These are phyloP conservation scores for Drosophila bocki DNA, from an alignment of 1,140 invertebrate genomes.

Conservation along the genomic window DNA sequence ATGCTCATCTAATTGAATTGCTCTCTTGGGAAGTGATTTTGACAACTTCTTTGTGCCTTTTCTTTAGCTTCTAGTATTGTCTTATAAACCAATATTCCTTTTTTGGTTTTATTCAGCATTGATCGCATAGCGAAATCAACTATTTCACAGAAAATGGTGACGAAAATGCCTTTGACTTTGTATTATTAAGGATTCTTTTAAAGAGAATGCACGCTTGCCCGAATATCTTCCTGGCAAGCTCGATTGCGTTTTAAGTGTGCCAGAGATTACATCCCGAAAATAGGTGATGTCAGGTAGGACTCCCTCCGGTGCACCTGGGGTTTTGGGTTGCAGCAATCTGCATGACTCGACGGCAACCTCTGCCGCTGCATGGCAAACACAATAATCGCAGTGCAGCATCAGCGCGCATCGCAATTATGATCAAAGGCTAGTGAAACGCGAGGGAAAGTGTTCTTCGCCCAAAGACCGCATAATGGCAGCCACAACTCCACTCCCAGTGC, in stretches of 20 bases:
- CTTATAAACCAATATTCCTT: too few relatives aligned
- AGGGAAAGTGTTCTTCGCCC: constrained; percentile 47
- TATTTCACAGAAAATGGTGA: too few relatives aligned
- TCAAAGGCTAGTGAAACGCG: constrained; percentile 31
- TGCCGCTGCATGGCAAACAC: constrained; percentile 20
- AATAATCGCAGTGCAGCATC: constrained; percentile 40
- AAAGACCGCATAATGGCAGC: constrained; percentile 56
- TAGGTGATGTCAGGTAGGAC: constrained; percentile 5
- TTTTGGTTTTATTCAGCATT: too few relatives aligned
- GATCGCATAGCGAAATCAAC: too few relatives aligned
- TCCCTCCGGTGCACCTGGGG: neutral
- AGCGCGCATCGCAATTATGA: constrained; percentile 46
- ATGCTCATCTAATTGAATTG: too few relatives aligned
- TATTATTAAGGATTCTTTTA: neutral
- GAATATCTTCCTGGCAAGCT: neutral
- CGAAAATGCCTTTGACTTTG: too few relatives aligned
- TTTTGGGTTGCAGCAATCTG: constrained; percentile 11
- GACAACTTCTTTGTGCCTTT: too few relatives aligned
- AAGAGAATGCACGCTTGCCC: neutral
- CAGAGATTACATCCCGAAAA: neutral
- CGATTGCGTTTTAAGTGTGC: neutral
- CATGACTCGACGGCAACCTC: neutral
- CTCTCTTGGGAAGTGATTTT: too few relatives aligned
- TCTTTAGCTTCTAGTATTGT: too few relatives aligned
- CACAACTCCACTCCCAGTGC: neutral